Evolutionary conservation across 2,113 vertebrate genomes (phyloP).

Genomic region (rat (Rattus norvegicus)): DNA sequence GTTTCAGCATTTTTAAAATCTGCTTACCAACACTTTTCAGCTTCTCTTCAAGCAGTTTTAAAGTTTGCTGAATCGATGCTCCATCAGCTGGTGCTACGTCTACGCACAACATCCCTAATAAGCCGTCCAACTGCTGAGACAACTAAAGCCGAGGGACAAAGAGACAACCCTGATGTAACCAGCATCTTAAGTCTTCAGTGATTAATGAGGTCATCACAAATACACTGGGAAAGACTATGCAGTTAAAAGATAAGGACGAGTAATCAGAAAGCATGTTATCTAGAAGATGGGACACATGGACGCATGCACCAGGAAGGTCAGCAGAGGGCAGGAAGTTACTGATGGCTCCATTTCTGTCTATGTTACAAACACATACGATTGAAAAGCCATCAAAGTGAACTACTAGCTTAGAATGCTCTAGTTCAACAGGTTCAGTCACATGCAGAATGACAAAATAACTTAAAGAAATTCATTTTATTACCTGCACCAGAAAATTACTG

Average conservation of each 20-base stretch:
- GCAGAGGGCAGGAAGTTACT: constrained; percentile 35
- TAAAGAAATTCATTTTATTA: constrained; percentile 59
- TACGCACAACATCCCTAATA: constrained; percentile 98
- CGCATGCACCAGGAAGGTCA: constrained; percentile 66
- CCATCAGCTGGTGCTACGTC: constrained; percentile 98
- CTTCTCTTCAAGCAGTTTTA: constrained; percentile 99
- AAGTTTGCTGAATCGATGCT: constrained; percentile 97
- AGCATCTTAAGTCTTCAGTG: constrained; percentile 69
- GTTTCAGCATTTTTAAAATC: constrained; percentile 78
- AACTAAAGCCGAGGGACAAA: constrained; percentile 88
- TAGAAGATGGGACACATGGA: constrained; percentile 58
- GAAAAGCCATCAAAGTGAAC: constrained; percentile 49
- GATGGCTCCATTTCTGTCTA: constrained; percentile 47
- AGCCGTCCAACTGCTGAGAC: constrained; percentile 97
- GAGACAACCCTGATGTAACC: constrained; percentile 81
- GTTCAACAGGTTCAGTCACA: constrained; percentile 47
- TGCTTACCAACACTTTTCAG: constrained; percentile 96
- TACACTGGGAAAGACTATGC: constrained; percentile 59
- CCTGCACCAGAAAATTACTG: constrained; percentile 59
- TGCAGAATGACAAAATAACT: constrained; percentile 58
- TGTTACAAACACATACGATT: constrained; percentile 50
- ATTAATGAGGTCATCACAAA: constrained; percentile 74
- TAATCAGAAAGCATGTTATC: constrained; percentile 69
- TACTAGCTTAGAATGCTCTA: constrained; percentile 26
- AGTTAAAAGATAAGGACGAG: constrained; percentile 67